Conservation (phyloP, 2,113 vertebrate genomes). For the Cnemophilus loriae region DNA sequence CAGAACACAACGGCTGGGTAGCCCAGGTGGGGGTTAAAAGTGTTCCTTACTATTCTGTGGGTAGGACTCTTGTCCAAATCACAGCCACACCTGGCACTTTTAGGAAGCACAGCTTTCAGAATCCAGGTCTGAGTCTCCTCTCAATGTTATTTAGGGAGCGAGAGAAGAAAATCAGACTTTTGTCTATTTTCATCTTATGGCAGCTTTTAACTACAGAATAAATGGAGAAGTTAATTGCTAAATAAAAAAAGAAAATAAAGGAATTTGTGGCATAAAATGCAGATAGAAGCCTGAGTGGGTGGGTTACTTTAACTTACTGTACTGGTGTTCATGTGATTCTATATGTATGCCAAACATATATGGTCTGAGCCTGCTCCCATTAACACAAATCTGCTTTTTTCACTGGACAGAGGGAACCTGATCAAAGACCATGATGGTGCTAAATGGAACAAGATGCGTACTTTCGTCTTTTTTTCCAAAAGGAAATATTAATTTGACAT, state of each 20-base stretch:
- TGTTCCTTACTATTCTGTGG: background rate
- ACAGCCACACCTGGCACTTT: slow-evolving; percentile 30
- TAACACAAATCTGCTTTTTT: background rate
- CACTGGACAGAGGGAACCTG: slow-evolving; percentile 23
- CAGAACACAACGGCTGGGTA: slow-evolving; percentile 46
- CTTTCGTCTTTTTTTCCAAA: slow-evolving; percentile 40
- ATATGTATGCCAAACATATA: slow-evolving; percentile 37
- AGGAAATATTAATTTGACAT: slow-evolving; percentile 61
- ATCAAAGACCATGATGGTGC: slow-evolving; percentile 62
- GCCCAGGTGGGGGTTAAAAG: slow-evolving; percentile 31
- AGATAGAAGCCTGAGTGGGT: slow-evolving; percentile 19
- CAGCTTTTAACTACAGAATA: slow-evolving; percentile 45
- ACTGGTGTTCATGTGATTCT: background rate
- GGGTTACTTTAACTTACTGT: slow-evolving; percentile 4
- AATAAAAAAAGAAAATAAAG: slow-evolving; percentile 40
- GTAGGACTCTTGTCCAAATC: background rate
- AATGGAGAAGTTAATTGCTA: slow-evolving; percentile 47
- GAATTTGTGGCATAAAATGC: slow-evolving; percentile 7
- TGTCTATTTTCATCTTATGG: background rate
- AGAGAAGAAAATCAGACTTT: slow-evolving; percentile 10
- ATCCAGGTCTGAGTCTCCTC: slow-evolving; percentile 24
- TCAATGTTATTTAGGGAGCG: slow-evolving; percentile 4
- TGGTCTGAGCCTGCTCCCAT: slow-evolving; percentile 46
- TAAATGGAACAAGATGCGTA: slow-evolving; percentile 63
- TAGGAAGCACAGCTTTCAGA: background rate